These are phyloP conservation scores for Piprites chloris DNA, from an alignment of 2,113 vertebrate genomes.

Conservation along the genomic window DNA sequence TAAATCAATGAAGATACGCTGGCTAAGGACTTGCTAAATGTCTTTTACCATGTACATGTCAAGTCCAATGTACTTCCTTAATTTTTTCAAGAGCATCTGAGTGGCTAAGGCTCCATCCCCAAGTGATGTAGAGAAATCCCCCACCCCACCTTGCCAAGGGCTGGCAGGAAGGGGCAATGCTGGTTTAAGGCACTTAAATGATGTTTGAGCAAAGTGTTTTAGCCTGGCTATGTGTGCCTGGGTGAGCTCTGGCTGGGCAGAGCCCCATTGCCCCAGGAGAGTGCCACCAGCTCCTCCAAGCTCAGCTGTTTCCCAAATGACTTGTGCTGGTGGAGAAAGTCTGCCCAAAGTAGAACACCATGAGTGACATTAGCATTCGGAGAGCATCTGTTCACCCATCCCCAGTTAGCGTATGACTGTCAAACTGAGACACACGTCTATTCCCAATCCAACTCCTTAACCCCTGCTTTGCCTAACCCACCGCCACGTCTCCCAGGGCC, in stretches of 20 bases:
- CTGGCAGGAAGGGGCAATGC: background rate
- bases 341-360: constrained; percentile 63
- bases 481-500: background rate
- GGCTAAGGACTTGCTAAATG: background rate
- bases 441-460: constrained; percentile 65
- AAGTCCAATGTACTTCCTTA: constrained; percentile 36
- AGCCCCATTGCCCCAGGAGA: background rate
- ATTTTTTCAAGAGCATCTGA: constrained; percentile 27
- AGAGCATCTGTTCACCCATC: constrained; percentile 68
- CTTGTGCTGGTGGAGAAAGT: constrained; percentile 54
- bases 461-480: constrained; percentile 49
- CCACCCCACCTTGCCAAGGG: background rate
- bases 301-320: constrained; percentile 19
- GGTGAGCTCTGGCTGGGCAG: background rate
- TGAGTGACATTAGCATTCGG: constrained; percentile 64
- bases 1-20: background rate
- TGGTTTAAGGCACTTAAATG: background rate
- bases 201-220: background rate
- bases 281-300: background rate
- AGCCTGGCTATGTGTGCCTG: rapidly evolving
- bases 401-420: constrained; percentile 58
- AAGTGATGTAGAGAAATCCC: background rate
- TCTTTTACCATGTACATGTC: background rate
- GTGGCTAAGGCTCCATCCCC: background rate
- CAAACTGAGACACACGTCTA: constrained; percentile 57